Base-by-base conservation (phyloP, 2,797 vertebrate genomes). In the Yasuhikotakia modesta region DNA sequence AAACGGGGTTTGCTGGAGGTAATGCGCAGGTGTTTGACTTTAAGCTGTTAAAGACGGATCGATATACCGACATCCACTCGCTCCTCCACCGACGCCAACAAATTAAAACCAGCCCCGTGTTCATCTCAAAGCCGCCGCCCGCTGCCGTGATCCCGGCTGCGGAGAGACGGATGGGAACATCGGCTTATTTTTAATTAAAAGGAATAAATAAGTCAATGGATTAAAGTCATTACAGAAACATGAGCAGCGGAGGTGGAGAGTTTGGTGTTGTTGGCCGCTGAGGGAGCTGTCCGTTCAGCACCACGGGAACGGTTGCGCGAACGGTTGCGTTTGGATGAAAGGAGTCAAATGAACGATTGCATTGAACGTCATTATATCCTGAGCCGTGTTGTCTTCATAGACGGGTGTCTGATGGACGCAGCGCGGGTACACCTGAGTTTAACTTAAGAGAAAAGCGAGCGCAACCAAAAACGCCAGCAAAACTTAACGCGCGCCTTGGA, bases 281-380 rank as follows among this genome's bases (percentile, higher is more conserved):
- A 5, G 57, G 3, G 65, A 80, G 79, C 84, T 84, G 81, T 86
- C 73, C 75, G 32, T 85, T 85, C 84, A 85, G 83, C 76, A 84
- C 72, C 83, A 73, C 68, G n/a, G n/a, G n/a, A n/a, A n/a, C n/a
- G n/a, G n/a, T n/a, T n/a, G n/a, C n/a, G n/a, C n/a, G n/a, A n/a
- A n/a, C n/a, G n/a, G n/a, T n/a, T n/a, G n/a, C n/a, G n/a, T n/a
- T n/a, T n/a, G n/a, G n/a, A n/a, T n/a, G n/a, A n/a, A n/a, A n/a
- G n/a, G n/a, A 22, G 2, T 4, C 13, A 57, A 22, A 55, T 4
- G 22, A 10, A 22, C 1, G 13, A 57, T 22, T 24, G 21, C 12
- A 53, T 53, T 21, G 8, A 53, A 53, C 21, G 5, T 3, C 11
- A 57, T 10, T 14, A 14, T 12, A 57, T 57, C 11, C 21, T 24